Base-by-base conservation (phyloP, 64 coral and sea anemone genomes). In the Montipora efflorescens region DNA sequence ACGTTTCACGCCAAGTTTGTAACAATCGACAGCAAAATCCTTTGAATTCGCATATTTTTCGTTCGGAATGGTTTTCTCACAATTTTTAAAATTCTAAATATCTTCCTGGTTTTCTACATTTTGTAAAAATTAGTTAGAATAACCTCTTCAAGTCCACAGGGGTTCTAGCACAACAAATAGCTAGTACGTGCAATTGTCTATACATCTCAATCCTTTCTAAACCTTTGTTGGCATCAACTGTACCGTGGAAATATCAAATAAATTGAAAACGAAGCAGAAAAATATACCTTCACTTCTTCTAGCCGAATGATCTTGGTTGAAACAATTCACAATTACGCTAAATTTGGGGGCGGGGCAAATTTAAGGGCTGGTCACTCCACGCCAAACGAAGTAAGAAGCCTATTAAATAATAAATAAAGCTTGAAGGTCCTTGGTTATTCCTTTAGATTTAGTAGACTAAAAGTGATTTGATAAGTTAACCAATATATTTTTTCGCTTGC, bases 371-470 rank as follows among this genome's bases (percentile, higher is more conserved):
- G 45, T 72, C 22, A 55, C 47, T 15, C 58, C 20, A 43, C 44
- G 57, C 55, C 28, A 61, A 82, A 82, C 79, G 53, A 82, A 71
- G 18, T 8, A 48, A 20, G 18, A 36, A 22, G 18, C 46, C 4
- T 70, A 71, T 70, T 86, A 86, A 84, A 86, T 72, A 86, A 86
- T 86, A n/a, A 23, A 86, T 86, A 51, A 71, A 45, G 59, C 61
- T 21, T 28, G 21, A 57, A 57, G 6, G 53, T 8, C 51, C 4
- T 36, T 15, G 43, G 55, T 62, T 82, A 82, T 61, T 21, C 48
- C 68, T 15, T 23, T 0, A n/a, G 5, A 79, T 22, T 25, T 61
- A 55, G 28, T 43, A 57, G 55, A 25, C 25, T 10, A 28, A 57
- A 11, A 11, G 7, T 6, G 11, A 1, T 7, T 57, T 57, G 53